Evolutionary conservation across 2,888 invertebrate species (phyloP).

Genomic region (Conops quadrifasciatus): DNA sequence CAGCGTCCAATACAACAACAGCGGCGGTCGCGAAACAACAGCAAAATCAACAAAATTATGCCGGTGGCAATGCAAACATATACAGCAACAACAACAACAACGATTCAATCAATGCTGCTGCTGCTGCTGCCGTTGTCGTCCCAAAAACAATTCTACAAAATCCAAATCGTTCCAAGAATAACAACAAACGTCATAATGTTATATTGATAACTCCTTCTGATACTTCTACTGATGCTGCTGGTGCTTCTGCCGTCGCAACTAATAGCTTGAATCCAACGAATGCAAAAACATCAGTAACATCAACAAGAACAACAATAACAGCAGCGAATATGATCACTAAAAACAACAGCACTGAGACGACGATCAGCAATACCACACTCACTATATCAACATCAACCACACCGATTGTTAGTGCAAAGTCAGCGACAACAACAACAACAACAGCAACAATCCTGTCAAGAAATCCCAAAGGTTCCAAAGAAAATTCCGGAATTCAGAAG

Average conservation of each 20-base stretch:
- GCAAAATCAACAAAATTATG: slow-evolving; percentile 20
- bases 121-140: neutral
- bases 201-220: neutral
- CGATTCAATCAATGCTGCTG: neutral
- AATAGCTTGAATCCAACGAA: neutral
- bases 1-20: slow-evolving; percentile 4
- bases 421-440: slow-evolving; percentile 31
- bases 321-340: neutral
- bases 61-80: neutral
- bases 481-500: neutral
- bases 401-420: slow-evolving; percentile 23
- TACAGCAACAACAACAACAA: slow-evolving; percentile 3
- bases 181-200: neutral
- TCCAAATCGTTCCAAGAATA: slow-evolving; percentile 33
- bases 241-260: neutral
- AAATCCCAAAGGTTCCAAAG: slow-evolving; percentile 17
- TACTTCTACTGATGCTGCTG: neutral
- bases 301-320: neutral
- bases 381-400: slow-evolving; percentile 10
- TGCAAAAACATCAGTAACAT: neutral
- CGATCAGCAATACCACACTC: neutral
- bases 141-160: slow-evolving; percentile 40
- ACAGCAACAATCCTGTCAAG: slow-evolving; percentile 17
- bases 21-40: slow-evolving; percentile 7
- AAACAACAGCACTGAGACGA: neutral